These are phyloP conservation scores for Phyllotis vaccarum DNA, from an alignment of 2,797 vertebrate species.

Conservation along the genomic window DNA sequence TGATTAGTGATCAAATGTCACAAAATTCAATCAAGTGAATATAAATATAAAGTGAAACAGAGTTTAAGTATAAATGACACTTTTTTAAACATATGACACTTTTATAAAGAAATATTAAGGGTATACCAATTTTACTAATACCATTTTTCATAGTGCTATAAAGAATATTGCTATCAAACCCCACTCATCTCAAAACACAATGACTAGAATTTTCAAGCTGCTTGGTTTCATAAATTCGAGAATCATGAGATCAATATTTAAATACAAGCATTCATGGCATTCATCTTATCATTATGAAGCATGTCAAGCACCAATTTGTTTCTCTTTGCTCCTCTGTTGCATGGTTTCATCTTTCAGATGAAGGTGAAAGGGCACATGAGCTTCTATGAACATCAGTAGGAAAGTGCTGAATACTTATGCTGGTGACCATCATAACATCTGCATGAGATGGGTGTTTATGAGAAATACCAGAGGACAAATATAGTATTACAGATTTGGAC, in stretches of 20 bases:
- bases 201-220: not conserved
- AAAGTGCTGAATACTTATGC: slow-evolving; percentile 2
- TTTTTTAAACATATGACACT: not conserved
- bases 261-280: not conserved
- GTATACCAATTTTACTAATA: not conserved
- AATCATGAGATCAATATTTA: not conserved
- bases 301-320: not conserved
- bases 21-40: not conserved
- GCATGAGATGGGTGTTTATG: slow-evolving; percentile 1
- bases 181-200: not conserved
- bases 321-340: not conserved
- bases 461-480: slow-evolving; percentile 71
- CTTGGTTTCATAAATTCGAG: slow-evolving; percentile 1
- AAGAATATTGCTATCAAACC: not conserved
- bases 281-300: not conserved
- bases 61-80: not conserved
- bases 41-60: not conserved
- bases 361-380: slow-evolving; percentile 28
- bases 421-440: not conserved
- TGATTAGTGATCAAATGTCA: not conserved
- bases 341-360: not conserved
- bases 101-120: not conserved
- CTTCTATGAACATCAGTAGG: not conserved
- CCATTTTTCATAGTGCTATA: not conserved
- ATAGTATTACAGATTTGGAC: slow-evolving; percentile 17